Conservation (phyloP, 2,113 vertebrate genomes). For the Chelonoidis abingdonii region DNA sequence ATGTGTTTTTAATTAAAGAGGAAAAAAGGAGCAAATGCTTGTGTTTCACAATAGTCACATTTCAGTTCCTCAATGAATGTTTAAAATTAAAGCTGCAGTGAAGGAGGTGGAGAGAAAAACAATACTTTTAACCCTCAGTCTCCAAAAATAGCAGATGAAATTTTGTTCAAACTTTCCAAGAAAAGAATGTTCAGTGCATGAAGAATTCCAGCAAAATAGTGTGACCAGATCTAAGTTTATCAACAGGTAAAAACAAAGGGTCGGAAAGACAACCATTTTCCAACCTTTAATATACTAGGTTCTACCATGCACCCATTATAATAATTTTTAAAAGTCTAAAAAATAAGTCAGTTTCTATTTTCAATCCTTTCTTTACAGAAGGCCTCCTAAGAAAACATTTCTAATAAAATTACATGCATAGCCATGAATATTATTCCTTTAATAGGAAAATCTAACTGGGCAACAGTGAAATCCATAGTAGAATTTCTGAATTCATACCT, state of each 20-base stretch:
- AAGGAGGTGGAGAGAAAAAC: background rate
- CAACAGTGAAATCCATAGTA: background rate
- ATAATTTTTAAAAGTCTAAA: background rate
- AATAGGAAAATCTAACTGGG: background rate
- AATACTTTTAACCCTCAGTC: background rate
- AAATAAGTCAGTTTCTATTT: fast-evolving
- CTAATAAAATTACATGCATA: background rate
- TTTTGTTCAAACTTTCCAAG: background rate
- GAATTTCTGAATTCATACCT: background rate
- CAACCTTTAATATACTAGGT: background rate
- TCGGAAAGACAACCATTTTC: fast-evolving
- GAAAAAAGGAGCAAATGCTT: background rate
- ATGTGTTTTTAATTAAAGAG: background rate
- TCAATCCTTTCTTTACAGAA: background rate
- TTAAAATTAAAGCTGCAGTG: background rate
- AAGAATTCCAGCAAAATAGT: background rate
- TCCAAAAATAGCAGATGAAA: background rate
- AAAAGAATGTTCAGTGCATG: background rate
- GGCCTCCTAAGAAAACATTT: background rate
- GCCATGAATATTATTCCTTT: background rate
- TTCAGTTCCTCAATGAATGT: background rate
- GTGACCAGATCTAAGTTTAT: background rate
- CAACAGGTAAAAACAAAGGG: background rate
- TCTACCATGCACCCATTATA: background rate
- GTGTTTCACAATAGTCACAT: background rate